Percentiles rank a stretch among this genome's conserved stretches.
Evolutionary conservation across 2,888 invertebrate genomes (phyloP).

Genomic region (Rhodophaea formosa): DNA sequence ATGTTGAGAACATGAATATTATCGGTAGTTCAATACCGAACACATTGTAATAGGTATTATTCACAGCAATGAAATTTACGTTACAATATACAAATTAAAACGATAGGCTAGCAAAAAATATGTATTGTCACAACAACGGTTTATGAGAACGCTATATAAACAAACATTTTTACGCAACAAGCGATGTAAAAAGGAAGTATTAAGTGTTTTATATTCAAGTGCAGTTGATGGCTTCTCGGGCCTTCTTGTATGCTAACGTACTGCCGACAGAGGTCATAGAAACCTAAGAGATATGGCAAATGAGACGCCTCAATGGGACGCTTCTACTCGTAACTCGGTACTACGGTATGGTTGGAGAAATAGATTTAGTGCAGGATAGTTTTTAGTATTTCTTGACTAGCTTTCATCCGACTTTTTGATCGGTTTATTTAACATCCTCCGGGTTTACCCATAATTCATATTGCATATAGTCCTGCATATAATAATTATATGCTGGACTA

Average conservation of each 20-base stretch:
- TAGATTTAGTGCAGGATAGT: no score
- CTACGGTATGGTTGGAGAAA: not conserved
- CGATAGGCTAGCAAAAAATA: not conserved
- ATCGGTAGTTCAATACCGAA: no score
- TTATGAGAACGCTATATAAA: not conserved
- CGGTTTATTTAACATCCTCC: no score
- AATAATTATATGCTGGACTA: no score
- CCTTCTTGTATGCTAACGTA: conserved; percentile 2
- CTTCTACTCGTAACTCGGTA: not conserved
- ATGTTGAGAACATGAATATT: no score
- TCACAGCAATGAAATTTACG: no score
- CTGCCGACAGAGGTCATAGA: not conserved
- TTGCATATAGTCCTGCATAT: no score
- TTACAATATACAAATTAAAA: no score
- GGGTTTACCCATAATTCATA: no score
- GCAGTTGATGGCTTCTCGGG: conserved; percentile 8
- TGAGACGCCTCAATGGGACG: not conserved
- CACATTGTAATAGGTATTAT: no score
- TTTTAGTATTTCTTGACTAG: no score
- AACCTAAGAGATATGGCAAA: not conserved
- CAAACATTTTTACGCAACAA: not conserved
- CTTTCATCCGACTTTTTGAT: no score
- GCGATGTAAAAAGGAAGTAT: conserved; percentile 9
- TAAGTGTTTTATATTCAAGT: conserved; percentile 9
- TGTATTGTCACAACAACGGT: not conserved